Evolutionary conservation across 64 coral and sea anemone species (phyloP).

Genomic region (Actinia equina): DNA sequence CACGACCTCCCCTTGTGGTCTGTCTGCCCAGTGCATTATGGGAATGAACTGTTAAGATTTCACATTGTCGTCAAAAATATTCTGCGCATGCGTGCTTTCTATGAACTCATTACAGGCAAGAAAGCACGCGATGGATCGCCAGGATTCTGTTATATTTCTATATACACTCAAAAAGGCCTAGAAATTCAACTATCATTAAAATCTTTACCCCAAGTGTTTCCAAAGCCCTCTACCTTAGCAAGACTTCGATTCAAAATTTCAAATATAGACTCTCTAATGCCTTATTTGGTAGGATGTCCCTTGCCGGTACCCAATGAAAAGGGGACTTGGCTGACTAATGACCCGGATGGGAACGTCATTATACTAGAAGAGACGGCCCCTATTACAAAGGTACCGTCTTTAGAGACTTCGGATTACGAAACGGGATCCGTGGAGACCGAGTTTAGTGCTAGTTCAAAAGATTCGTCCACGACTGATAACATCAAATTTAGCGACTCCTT

Average conservation of each 20-base stretch:
- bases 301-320: constrained; percentile 43
- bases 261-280: constrained; percentile 37
- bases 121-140: constrained; percentile 53
- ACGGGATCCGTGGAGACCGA: constrained; percentile 63
- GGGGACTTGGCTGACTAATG: constrained; percentile 55
- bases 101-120: constrained; percentile 51
- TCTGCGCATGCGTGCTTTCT: constrained; percentile 69
- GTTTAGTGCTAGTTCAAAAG: constrained; percentile 25
- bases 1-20: constrained; percentile 64
- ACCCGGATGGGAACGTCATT: constrained; percentile 77
- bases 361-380: constrained; percentile 53
- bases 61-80: constrained; percentile 82
- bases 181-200: constrained; percentile 88
- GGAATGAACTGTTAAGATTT: constrained; percentile 93
- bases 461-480: background rate
- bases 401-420: constrained; percentile 80
- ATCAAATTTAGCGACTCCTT: background rate
- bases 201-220: constrained; percentile 48
- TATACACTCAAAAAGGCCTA: constrained; percentile 64
- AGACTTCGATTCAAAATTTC: constrained; percentile 59
- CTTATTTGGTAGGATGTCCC: constrained; percentile 37
- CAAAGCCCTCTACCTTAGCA: constrained; percentile 41
- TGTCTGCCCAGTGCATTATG: constrained; percentile 86
- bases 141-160: constrained; percentile 70
- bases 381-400: background rate